Base-by-base conservation (phyloP, 1,140 invertebrate genomes). In the Caenorhabditis brenneri region DNA sequence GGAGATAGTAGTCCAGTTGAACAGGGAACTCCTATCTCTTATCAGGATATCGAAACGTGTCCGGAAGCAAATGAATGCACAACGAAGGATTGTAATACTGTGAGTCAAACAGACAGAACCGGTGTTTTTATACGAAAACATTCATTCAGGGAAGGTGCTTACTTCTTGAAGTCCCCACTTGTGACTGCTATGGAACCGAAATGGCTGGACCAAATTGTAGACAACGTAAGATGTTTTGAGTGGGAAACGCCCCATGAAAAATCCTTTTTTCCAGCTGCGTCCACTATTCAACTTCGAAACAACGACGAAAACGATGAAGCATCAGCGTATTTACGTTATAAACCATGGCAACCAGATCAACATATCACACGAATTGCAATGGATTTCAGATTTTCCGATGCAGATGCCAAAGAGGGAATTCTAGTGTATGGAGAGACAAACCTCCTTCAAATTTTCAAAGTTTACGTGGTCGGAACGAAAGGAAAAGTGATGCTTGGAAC, bases 191-290 rank as follows among this genome's bases (percentile, higher is more conserved):
- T 31, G 69, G 49, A 4, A 83, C 82, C 1, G 78, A 48, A 15
- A 79, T 33, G 48, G 24, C 82, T 22, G 82, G 82, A 29, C 82
- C 82, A 27, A 83, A 42, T 29, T 83, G 82, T 48, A 48, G 48
- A 31, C 31, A 79, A 6, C 58, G 81, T 80, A 12, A 55, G 78
- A 19, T 12, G 5, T 79, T 60, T 6, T 6, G 24, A 69, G 22
- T 53, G 33, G 33, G n/a, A n/a, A 36, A 36, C 16, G 22, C 9
- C 19, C 24, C 16, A 12, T n/a, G 19, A 42, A 49, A 79, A 19
- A 19, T 22, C 1, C 79, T 2, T 49, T 65, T 74, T 74, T 74
- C n/a, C 65, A 74, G 65, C 65, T 22, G 36, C 24, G 1, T 42
- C 65, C 0, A 74, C 51, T 5, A 79, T 83, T 29, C 58, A 80